Percentiles rank a stretch among this genome's conserved stretches.
phyloP scores from a whole-genome alignment of 2,113 vertebrate species.

The Thalassarche chlororhynchos region DNA sequence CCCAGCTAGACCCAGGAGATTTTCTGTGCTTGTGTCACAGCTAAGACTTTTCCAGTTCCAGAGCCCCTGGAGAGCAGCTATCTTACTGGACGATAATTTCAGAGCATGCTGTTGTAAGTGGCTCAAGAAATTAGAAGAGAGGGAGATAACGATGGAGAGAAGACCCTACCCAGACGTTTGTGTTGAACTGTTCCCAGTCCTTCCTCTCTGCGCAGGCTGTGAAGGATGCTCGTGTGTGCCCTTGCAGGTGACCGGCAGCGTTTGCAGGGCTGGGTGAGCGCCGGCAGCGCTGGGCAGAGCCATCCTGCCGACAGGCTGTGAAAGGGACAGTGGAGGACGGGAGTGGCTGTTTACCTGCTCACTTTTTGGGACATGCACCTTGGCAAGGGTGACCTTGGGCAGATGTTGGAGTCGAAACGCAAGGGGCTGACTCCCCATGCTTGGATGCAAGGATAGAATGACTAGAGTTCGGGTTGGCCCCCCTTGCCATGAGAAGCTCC shows the following conservation, averaged over 20 bases:
- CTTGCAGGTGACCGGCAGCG: fast-evolving
- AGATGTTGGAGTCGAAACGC: not conserved
- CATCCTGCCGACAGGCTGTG: fast-evolving
- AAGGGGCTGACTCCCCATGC: not conserved
- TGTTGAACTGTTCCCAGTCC: not conserved
- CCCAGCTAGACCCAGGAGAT: conserved; percentile 46
- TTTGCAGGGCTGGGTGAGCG: not conserved
- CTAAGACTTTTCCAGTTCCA: conserved; percentile 26
- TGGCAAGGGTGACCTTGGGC: not conserved
- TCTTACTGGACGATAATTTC: not conserved
- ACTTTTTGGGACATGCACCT: not conserved
- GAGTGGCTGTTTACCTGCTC: not conserved
- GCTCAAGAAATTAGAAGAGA: not conserved
- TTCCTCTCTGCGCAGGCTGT: not conserved
- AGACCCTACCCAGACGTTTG: not conserved
- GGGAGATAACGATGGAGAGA: not conserved
- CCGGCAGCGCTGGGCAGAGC: too few species aligned
- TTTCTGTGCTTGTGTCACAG: not conserved
- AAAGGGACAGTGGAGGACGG: not conserved
- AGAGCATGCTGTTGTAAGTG: not conserved
- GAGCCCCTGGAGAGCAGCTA: conserved; percentile 58
- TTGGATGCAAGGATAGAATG: not conserved
- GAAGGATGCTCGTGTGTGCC: not conserved
- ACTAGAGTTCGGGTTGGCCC: not conserved
- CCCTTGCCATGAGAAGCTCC: not conserved